These are phyloP conservation scores for Garrulus glandarius DNA, from an alignment of 2,797 vertebrate genomes.

Conservation along the genomic window DNA sequence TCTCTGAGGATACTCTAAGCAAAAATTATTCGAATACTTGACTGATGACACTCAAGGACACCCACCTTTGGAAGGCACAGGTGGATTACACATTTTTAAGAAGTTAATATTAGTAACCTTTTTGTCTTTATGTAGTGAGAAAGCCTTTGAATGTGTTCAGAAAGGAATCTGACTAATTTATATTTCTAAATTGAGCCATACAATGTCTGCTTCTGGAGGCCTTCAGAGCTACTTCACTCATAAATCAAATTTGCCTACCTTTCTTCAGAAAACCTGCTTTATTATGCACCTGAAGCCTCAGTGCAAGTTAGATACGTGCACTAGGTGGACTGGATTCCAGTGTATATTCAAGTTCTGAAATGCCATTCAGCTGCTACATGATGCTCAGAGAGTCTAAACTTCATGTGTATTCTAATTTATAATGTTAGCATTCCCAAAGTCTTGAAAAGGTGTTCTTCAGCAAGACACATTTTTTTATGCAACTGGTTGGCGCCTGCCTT, in stretches of 20 bases:
- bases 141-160: slow-evolving; percentile 32
- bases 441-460: background rate
- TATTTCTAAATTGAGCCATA: slow-evolving; percentile 30
- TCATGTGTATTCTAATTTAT: background rate
- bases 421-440: background rate
- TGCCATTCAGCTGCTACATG: background rate
- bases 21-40: background rate
- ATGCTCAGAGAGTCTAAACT: background rate
- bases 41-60: background rate
- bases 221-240: slow-evolving; percentile 12
- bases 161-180: slow-evolving; percentile 39
- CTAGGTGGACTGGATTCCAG: slow-evolving; percentile 26
- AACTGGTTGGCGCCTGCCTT: background rate
- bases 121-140: slow-evolving; percentile 27
- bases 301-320: background rate
- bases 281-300: slow-evolving; percentile 8
- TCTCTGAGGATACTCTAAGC: background rate
- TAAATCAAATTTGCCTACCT: slow-evolving; percentile 57
- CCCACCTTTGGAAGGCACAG: background rate
- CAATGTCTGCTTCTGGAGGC: slow-evolving; percentile 23
- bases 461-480: background rate
- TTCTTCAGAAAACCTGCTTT: slow-evolving; percentile 44
- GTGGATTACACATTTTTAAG: background rate
- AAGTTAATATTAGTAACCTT: background rate
- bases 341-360: slow-evolving; percentile 6